These are phyloP conservation scores for Ammodytes dubius DNA, from an alignment of 2,113 vertebrate species.

Conservation along the genomic window DNA sequence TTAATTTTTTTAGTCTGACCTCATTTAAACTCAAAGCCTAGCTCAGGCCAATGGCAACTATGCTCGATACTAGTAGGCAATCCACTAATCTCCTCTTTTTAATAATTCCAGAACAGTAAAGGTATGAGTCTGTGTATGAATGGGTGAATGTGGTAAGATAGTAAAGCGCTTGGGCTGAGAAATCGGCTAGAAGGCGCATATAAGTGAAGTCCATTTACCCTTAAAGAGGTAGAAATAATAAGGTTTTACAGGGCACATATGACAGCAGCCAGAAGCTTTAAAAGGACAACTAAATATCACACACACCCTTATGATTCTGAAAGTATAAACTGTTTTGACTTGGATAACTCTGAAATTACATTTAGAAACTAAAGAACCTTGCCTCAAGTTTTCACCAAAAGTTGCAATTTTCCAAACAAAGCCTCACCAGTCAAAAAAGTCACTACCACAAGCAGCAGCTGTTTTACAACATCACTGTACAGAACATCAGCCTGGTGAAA, in stretches of 20 bases:
- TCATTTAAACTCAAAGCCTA: background rate
- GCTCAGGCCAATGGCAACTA: background rate
- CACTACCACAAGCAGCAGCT: conserved; percentile 16
- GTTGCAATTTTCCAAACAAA: conserved; percentile 23
- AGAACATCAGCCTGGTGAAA: conserved; percentile 21
- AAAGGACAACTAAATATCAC: conserved; percentile 10
- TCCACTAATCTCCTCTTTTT: background rate
- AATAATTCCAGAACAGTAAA: background rate
- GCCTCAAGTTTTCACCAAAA: background rate
- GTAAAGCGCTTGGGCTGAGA: no score
- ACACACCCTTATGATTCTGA: conserved; percentile 26
- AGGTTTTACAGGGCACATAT: background rate
- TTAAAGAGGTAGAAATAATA: background rate
- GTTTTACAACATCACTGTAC: conserved; percentile 17
- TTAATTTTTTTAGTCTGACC: no score
- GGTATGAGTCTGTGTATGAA: no score
- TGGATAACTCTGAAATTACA: background rate
- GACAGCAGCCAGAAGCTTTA: background rate
- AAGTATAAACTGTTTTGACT: background rate
- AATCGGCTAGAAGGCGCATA: no score
- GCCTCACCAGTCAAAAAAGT: background rate
- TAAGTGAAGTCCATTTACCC: no score
- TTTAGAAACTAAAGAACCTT: background rate
- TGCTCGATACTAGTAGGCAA: background rate
- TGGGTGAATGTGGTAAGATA: no score